Base-by-base conservation (phyloP, 2,888 invertebrate genomes). In the Pterostichus niger region DNA sequence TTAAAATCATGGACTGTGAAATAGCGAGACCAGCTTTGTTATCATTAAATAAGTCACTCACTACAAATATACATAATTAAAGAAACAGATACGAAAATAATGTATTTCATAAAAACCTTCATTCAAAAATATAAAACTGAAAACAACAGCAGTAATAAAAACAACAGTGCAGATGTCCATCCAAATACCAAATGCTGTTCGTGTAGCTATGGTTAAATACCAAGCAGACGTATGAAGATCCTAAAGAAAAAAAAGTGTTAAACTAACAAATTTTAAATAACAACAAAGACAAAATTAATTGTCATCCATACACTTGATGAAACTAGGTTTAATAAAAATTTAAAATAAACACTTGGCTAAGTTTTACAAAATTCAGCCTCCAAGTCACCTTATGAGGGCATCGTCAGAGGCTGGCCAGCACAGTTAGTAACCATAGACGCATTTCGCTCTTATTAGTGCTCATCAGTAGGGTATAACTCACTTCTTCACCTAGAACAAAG, bases 21-120 rank as follows among this genome's bases (percentile, higher is more conserved):
- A 95, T 91, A 0, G 94, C 94, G 46, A 95, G 89, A 6, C 95
- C 95, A 6, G 95, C 94, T 86, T 93, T 91, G 0, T 94, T 92
- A 33, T 89, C 88, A 33, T 90, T 92, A 91, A 88, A 44, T 49
- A 61, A 13, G 3, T 61, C 49, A 54, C 64, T 49, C 15, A 49
- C 83, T 76, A 68, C 15, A 80, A 64, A 52, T 24, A 46, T 31
- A 33, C 46, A 52, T n/a, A 73, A 40, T 54, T 44, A 40, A 35
- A 6, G n/a, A 31, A 15, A n/a, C 4, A 13, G n/a, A 1, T 64
- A 13, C 1, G 0, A 59, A 15, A 44, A 71, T 44, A 4, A 40
- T 3, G 24, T 31, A 6, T 40, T 40, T 40, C n/a, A 11, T n/a
- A 64, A 7, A 15, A 13, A 93, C 93, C 92, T 85, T 91, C 89